Evolutionary conservation across 2,113 vertebrate genomes (phyloP), one percentile per base, ranked within the genome.

Genomic region (Nipponia nippon): DNA sequence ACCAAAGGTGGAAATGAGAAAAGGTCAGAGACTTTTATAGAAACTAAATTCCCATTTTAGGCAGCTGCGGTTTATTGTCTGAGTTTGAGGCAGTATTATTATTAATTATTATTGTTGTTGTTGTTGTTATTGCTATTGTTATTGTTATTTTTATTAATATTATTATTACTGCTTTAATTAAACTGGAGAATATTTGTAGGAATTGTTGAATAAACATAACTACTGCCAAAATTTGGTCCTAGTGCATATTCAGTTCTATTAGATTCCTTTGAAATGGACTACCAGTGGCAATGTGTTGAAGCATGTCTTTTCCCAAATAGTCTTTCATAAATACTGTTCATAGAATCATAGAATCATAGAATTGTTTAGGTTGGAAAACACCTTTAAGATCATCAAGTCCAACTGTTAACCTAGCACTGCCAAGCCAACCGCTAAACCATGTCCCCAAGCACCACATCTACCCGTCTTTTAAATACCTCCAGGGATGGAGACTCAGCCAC

Each of bases 321-420:
- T 3, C 61, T 90, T 95, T 94, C 69, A 93, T 76, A 89, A 92
- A 87, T 83, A 83, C 9, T 70, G 7, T 93, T 97, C 10, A 71
- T 96, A 42, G 40, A 42, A 42, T 42, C 40, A 42, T 42, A 13
- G 40, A 42, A 42, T 42, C 40, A 42, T 42, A 42, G 40, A 42
- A 42, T 42, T 42, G 11, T 42, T 42, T 42, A 42, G 40, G 40
- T 42, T 42, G 40, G 40, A 42, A 42, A 42, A 42, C 12, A 42
- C 11, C 40, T 42, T 42, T 42, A 42, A 42, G 40, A 42, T 42
- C 40, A 42, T 42, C 40, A 42, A 13, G 40, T 42, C 40, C 40
- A 42, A 42, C 40, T 13, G 40, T 42, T 42, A 42, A 42, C 40
- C 40, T 38, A 42, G 40, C 40, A 42, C 40, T 42, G 40, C 40